Evolutionary conservation across 2,888 invertebrate species (phyloP).

Genomic region (Tipula helvola): DNA sequence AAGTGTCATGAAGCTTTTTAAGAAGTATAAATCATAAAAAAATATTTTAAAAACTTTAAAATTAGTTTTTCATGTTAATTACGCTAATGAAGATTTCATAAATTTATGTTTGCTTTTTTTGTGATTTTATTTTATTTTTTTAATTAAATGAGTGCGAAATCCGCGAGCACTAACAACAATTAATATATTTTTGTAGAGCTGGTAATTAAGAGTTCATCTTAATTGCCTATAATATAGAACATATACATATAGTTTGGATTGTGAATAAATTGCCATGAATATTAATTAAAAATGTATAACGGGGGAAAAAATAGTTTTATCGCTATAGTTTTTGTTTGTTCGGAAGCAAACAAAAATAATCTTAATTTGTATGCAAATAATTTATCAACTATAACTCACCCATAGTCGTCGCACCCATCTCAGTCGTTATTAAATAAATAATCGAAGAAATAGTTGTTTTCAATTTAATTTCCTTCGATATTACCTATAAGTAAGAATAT

Average conservation of each 20-base stretch:
- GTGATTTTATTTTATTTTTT: neutral
- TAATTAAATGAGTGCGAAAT: neutral
- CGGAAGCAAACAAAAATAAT: neutral
- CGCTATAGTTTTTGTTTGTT: neutral
- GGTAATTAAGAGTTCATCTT: neutral
- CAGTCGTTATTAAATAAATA: neutral
- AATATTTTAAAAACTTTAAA: neutral
- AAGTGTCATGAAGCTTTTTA: neutral
- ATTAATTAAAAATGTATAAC: neutral
- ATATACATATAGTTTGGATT: neutral
- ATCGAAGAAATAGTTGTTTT: neutral
- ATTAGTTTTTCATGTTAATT: neutral
- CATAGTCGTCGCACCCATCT: neutral
- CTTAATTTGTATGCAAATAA: neutral
- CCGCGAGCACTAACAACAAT: neutral
- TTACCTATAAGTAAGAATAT: neutral
- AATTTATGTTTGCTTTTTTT: neutral
- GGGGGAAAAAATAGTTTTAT: neutral
- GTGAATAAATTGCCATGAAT: neutral
- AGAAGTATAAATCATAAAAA: neutral
- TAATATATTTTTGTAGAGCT: neutral
- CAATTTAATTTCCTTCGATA: neutral
- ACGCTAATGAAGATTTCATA: neutral
- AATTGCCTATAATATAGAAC: neutral
- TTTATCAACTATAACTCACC: neutral